Percentiles rank a stretch among this genome's conserved stretches.
phyloP scores from a whole-genome alignment of 2,113 vertebrate genomes.

The Dendrocopos noguchii region DNA sequence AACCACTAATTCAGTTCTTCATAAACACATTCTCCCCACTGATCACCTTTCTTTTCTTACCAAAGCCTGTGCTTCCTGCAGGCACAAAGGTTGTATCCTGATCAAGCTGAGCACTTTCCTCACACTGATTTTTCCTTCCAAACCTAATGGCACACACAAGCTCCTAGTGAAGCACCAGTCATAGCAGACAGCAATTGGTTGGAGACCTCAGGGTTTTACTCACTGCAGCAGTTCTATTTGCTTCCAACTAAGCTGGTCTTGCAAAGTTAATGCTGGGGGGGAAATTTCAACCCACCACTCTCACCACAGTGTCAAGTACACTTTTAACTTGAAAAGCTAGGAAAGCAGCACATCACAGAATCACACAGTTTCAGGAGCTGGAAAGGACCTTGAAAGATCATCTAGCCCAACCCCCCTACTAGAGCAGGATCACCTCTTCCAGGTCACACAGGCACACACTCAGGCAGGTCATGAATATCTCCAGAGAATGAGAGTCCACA shows the following conservation, averaged over 20 bases:
- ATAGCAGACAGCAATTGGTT: not conserved
- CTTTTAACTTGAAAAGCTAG: not conserved
- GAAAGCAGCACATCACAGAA: not conserved
- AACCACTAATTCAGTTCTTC: not conserved
- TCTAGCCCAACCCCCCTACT: too few relatives aligned
- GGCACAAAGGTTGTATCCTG: not conserved
- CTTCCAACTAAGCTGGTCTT: too few relatives aligned
- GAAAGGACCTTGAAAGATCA: too few relatives aligned
- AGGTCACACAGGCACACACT: too few relatives aligned
- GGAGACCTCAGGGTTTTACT: not conserved
- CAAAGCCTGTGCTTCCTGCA: not conserved
- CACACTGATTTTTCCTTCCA: not conserved
- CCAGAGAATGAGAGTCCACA: too few relatives aligned
- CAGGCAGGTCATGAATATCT: too few relatives aligned
- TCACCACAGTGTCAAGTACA: not conserved
- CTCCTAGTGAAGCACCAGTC: not conserved
- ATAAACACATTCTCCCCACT: not conserved
- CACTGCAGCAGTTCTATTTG: too few relatives aligned
- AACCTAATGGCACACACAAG: not conserved
- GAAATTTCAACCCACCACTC: too few relatives aligned
- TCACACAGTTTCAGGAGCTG: too few relatives aligned
- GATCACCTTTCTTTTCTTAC: not conserved
- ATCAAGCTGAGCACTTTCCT: not conserved
- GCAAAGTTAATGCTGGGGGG: too few relatives aligned
- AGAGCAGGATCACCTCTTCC: too few relatives aligned